These are phyloP conservation scores for Drosophila cardini DNA, from an alignment of 1,140 invertebrate genomes.

Conservation along the genomic window DNA sequence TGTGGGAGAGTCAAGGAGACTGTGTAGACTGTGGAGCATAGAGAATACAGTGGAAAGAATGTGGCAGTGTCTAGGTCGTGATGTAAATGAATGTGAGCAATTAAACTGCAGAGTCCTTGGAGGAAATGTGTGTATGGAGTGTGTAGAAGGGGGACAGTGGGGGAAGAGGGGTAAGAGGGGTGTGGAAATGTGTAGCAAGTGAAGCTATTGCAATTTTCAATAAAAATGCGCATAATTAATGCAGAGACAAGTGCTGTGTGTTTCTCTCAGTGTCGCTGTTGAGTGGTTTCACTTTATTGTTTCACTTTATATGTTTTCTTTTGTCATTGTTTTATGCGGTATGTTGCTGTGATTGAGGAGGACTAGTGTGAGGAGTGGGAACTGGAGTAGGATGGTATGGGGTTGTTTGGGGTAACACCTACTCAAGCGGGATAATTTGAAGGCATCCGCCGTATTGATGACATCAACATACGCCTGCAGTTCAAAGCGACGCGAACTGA, in stretches of 20 bases:
- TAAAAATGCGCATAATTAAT: slow-evolving; percentile 78
- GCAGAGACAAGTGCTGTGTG: slow-evolving; percentile 26
- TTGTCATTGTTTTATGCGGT: slow-evolving; percentile 8
- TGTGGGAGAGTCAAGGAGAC: slow-evolving; percentile 2
- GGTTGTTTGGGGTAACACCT: slow-evolving; percentile 85
- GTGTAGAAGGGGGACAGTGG: background rate
- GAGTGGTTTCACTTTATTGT: slow-evolving; percentile 50
- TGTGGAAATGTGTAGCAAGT: background rate
- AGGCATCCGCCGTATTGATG: slow-evolving; percentile 96
- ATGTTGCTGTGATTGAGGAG: background rate
- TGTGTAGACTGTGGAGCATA: slow-evolving; percentile 11
- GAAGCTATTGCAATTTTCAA: slow-evolving; percentile 65
- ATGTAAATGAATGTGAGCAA: slow-evolving; percentile 66
- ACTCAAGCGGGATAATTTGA: slow-evolving; percentile 95
- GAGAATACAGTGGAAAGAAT: slow-evolving; percentile 10
- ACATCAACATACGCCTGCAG: slow-evolving; percentile 94
- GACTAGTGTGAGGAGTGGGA: background rate
- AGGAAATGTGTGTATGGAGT: slow-evolving; percentile 4
- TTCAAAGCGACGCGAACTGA: slow-evolving; percentile 90
- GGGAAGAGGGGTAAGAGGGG: slow-evolving; percentile 5
- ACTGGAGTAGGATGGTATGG: background rate
- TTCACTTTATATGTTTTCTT: slow-evolving; percentile 24
- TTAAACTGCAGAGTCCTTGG: slow-evolving; percentile 60
- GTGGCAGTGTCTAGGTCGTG: slow-evolving; percentile 66
- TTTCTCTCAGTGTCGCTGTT: slow-evolving; percentile 6